Conservation (phyloP, 2,113 vertebrate genomes). For the Phycodurus eques region DNA sequence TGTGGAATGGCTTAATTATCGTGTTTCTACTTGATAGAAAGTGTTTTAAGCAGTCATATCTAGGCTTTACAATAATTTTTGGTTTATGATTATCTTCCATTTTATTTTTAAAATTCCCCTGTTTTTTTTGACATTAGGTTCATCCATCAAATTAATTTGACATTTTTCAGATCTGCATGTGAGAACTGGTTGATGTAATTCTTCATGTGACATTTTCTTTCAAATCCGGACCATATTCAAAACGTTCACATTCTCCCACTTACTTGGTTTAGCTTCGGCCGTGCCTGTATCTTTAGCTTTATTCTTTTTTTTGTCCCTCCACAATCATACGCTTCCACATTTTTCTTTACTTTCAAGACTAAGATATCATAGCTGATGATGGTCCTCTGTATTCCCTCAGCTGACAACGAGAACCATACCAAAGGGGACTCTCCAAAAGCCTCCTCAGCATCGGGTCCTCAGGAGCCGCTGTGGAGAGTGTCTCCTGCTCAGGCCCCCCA, state of each 20-base stretch:
- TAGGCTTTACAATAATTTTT: slow-evolving; percentile 2
- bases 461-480: slow-evolving; percentile 88
- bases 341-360: neutral
- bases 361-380: neutral
- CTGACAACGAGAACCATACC: slow-evolving; percentile 94
- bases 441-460: slow-evolving; percentile 67
- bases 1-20: neutral
- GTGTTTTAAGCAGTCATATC: neutral
- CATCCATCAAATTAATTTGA: neutral
- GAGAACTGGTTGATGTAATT: neutral
- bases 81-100: neutral
- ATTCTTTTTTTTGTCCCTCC: slow-evolving; percentile 18
- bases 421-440: slow-evolving; percentile 86
- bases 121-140: neutral
- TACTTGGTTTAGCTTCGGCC: neutral
- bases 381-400: slow-evolving; percentile 64
- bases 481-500: slow-evolving; percentile 53
- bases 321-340: neutral
- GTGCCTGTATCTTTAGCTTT: neutral
- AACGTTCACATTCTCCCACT: neutral
- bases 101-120: neutral
- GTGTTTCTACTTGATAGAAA: slow-evolving; percentile 10
- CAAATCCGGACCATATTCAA: neutral
- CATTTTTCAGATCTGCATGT: neutral
- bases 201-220: neutral